phyloP scores from a whole-genome alignment of 2,888 invertebrate species.

The Apocheima hispidaria region DNA sequence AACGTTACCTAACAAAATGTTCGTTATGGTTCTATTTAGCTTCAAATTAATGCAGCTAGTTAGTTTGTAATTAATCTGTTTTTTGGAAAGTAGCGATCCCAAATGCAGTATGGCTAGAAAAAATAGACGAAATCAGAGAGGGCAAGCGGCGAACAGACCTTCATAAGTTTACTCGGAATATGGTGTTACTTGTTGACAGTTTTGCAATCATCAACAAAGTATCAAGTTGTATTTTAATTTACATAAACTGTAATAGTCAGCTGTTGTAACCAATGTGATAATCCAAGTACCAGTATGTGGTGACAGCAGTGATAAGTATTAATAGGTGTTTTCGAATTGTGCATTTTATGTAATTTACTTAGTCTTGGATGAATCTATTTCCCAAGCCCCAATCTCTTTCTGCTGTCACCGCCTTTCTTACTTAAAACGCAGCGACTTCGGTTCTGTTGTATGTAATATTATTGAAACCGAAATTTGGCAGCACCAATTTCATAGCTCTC shows the following conservation, averaged over 20 bases:
- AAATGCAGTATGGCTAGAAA: no score
- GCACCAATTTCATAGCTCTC: no score
- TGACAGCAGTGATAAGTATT: slow-evolving; percentile 6
- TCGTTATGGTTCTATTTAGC: slow-evolving; percentile 31
- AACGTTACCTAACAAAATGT: slow-evolving; percentile 47
- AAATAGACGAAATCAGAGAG: no score
- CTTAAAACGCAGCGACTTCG: no score
- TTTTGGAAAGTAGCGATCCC: slow-evolving; percentile 6
- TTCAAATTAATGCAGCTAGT: slow-evolving; percentile 16
- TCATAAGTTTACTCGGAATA: background rate
- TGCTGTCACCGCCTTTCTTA: no score
- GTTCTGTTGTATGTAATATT: no score
- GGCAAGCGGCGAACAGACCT: no score
- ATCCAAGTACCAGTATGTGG: slow-evolving; percentile 7
- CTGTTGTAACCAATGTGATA: background rate
- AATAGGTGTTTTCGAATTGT: background rate
- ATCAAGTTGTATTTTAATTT: slow-evolving; percentile 14
- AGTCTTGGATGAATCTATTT: no score
- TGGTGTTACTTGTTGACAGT: slow-evolving; percentile 17
- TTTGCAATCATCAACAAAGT: slow-evolving; percentile 17
- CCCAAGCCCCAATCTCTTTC: no score
- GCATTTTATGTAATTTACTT: background rate
- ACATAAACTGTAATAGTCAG: slow-evolving; percentile 22
- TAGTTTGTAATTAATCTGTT: slow-evolving; percentile 12
- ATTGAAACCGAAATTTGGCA: no score